Evolutionary conservation across 2,113 vertebrate species (phyloP).

Genomic region (Tympanuchus pallidicinctus): DNA sequence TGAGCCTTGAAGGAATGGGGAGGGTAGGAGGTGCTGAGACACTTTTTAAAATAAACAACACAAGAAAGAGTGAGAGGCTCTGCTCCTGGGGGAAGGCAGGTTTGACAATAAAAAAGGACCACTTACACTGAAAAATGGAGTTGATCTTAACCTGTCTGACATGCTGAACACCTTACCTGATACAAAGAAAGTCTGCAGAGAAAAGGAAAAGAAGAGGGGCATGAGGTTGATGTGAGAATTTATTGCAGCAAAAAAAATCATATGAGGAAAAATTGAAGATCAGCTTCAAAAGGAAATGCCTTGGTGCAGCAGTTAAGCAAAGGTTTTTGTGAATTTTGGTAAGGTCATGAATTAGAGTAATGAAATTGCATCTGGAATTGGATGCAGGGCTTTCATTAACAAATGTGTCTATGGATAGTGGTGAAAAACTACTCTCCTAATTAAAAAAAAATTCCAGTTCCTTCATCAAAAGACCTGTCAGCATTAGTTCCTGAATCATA

Average conservation of each 20-base stretch:
- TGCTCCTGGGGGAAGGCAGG: background rate
- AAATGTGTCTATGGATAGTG: background rate
- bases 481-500: background rate
- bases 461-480: background rate
- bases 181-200: background rate
- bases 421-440: conserved; percentile 19
- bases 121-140: background rate
- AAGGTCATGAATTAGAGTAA: background rate
- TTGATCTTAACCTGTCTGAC: conserved; percentile 6
- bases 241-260: background rate
- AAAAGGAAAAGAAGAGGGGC: background rate
- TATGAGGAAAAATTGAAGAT: background rate
- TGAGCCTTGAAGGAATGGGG: background rate
- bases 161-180: background rate
- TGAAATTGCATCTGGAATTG: background rate
- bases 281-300: background rate
- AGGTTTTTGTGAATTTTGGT: background rate
- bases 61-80: background rate
- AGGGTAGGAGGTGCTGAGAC: background rate
- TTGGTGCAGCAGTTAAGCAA: background rate
- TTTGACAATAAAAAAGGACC: background rate
- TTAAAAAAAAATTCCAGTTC: background rate
- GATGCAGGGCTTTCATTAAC: background rate
- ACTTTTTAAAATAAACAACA: background rate
- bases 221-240: background rate